Base-by-base conservation (phyloP, 30 jellyfish, hydroid and myxozoan species). In the Turritopsis dohrnii region DNA sequence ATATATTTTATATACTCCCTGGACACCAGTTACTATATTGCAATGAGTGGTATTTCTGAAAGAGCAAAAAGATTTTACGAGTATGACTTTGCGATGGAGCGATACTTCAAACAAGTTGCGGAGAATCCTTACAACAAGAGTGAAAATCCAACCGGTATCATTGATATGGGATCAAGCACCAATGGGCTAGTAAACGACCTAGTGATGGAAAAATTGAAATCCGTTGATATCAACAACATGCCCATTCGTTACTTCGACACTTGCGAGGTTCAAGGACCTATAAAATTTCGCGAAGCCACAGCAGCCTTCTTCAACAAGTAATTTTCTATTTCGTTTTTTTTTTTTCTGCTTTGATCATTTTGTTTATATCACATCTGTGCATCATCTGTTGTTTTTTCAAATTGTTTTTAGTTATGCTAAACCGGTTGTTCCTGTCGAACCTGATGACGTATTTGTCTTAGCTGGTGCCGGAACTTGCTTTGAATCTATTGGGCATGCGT, bases 111-210 rank as follows among this genome's bases (percentile, higher is more conserved):
- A 13, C 60, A 41, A 41, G 60, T 41, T 41, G 60, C 60, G 60
- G 60, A 41, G 60, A 89, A 89, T 28, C 94, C 90, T 19, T 89
- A 74, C 60, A 65, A 84, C 77, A 31, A 21, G 26, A 81, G 41
- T 30, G 60, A 29, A 20, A 89, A 84, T 60, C 96, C 96, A 1
- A 81, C 53, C 53, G 96, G 96, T 16, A 74, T 84, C 5, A 79
- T 89, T 85, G 85, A 89, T 69, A 69, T 89, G 93, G 96, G 96
- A 1, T 84, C 93, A 20, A 84, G 94, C 76, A 93, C 84, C 72
- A 89, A 84, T 52, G 53, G 72, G 25, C 83, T 89, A 17, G 60
- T 84, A 52, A 20, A 23, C 53, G 96, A 89, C 41, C 22, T 89
- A 16, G 24, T 84, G 25, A 69, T 28, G 28, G 90, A 84, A 52